Percentiles rank a stretch among this genome's conserved stretches.
These are phyloP conservation scores for Tetramorium parvispinum DNA, from an alignment of 1,140 invertebrate genomes.

Conservation along the genomic window DNA sequence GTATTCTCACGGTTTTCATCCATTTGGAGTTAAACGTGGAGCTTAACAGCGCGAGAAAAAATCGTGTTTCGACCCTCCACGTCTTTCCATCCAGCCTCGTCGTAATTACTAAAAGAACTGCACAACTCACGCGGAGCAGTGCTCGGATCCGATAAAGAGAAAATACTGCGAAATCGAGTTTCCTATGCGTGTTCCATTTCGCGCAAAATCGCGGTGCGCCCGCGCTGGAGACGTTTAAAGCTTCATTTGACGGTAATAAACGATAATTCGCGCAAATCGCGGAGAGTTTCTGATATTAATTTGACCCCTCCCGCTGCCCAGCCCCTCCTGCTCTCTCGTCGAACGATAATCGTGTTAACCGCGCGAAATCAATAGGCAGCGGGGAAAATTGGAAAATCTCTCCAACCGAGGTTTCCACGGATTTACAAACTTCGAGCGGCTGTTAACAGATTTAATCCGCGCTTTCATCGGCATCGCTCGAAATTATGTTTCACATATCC, in stretches of 20 bases:
- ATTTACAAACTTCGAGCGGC: conserved; percentile 69
- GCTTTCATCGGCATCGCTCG: conserved; percentile 57
- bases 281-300: conserved; percentile 75
- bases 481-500: conserved; percentile 63
- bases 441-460: conserved; percentile 72
- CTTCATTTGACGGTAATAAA: conserved; percentile 74
- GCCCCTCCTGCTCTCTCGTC: background rate
- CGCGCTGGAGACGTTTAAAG: conserved; percentile 35
- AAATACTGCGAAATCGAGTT: background rate
- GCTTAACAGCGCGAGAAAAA: conserved; percentile 19
- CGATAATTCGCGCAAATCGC: conserved; percentile 75
- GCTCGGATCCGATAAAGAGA: background rate
- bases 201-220: conserved; percentile 54
- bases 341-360: conserved; percentile 71
- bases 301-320: conserved; percentile 45
- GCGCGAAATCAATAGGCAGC: conserved; percentile 70
- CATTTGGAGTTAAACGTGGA: conserved; percentile 14
- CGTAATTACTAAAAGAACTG: conserved; percentile 7
- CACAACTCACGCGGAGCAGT: background rate
- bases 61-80: background rate
- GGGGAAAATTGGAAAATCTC: conserved; percentile 70
- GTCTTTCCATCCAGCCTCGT: background rate
- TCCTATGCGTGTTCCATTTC: conserved; percentile 48
- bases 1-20: conserved; percentile 36
- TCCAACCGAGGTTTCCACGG: conserved; percentile 69